Conservation (phyloP, 2,797 vertebrate genomes). For the Chromis chromis region DNA sequence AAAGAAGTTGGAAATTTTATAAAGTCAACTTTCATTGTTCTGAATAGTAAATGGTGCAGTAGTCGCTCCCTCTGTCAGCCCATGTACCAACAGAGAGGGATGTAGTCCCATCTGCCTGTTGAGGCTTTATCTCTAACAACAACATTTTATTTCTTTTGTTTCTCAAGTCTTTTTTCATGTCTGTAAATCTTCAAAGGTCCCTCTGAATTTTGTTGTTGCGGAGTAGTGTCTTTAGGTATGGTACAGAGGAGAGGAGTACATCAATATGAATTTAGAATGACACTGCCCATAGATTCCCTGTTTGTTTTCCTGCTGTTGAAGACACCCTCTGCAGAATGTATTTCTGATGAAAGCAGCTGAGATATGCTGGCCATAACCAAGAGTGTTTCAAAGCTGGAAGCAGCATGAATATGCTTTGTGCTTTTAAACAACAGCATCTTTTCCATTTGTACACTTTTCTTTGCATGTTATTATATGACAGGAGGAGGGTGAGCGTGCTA, state of each 20-base stretch:
- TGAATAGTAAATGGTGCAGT: slow-evolving; percentile 9
- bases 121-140: slow-evolving; percentile 27
- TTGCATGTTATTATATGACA: slow-evolving; percentile 10
- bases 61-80: slow-evolving; percentile 12
- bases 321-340: background rate
- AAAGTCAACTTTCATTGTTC: slow-evolving; percentile 33
- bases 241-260: slow-evolving; percentile 2
- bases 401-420: background rate
- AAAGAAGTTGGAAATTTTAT: slow-evolving; percentile 16
- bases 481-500: slow-evolving; percentile 9
- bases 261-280: slow-evolving; percentile 19
- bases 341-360: slow-evolving; percentile 20
- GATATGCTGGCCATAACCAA: slow-evolving; percentile 1
- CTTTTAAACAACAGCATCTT: slow-evolving; percentile 24
- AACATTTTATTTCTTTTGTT: slow-evolving; percentile 14
- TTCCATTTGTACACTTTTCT: slow-evolving; percentile 6
- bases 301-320: slow-evolving; percentile 26
- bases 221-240: slow-evolving; percentile 3
- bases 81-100: background rate
- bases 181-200: slow-evolving; percentile 12
- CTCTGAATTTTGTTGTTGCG: slow-evolving; percentile 9
- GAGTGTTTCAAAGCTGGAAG: slow-evolving; percentile 11
- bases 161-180: background rate
- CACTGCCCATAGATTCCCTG: background rate
- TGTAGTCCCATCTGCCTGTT: background rate